These are phyloP conservation scores for Fukomys damarensis DNA, from an alignment of 2,113 vertebrate species.

Conservation along the genomic window DNA sequence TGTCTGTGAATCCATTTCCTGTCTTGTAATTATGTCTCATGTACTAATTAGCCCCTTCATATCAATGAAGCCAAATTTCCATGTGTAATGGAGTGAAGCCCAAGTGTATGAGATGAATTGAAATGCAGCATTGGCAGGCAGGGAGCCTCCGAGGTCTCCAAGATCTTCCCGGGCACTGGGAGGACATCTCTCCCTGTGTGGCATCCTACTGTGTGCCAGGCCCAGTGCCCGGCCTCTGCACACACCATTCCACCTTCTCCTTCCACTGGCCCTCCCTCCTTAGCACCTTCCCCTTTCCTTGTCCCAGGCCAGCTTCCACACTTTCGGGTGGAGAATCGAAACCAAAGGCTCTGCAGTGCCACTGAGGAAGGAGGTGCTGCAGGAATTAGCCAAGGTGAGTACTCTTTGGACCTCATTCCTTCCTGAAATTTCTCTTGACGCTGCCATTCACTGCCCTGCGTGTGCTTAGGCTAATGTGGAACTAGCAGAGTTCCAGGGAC, in stretches of 20 bases:
- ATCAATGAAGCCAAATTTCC: constrained; percentile 78
- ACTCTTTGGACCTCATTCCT: not conserved
- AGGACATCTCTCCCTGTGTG: not conserved
- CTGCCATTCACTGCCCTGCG: not conserved
- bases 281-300: not conserved
- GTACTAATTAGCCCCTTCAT: constrained; percentile 79
- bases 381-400: not conserved
- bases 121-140: not conserved
- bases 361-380: not conserved
- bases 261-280: not conserved
- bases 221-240: not conserved
- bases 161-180: not conserved
- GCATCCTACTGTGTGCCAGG: not conserved
- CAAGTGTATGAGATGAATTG: constrained; percentile 16
- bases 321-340: not conserved
- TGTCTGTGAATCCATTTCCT: constrained; percentile 75
- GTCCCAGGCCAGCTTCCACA: not conserved
- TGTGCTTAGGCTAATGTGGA: fast-evolving
- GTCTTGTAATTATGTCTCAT: constrained; percentile 77
- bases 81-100: constrained; percentile 74
- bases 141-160: not conserved
- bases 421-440: not conserved
- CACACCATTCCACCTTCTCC: not conserved
- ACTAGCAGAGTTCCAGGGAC: not conserved
- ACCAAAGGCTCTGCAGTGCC: not conserved